Conservation (phyloP, 2,113 vertebrate genomes). For the Coracopsis vasa region DNA sequence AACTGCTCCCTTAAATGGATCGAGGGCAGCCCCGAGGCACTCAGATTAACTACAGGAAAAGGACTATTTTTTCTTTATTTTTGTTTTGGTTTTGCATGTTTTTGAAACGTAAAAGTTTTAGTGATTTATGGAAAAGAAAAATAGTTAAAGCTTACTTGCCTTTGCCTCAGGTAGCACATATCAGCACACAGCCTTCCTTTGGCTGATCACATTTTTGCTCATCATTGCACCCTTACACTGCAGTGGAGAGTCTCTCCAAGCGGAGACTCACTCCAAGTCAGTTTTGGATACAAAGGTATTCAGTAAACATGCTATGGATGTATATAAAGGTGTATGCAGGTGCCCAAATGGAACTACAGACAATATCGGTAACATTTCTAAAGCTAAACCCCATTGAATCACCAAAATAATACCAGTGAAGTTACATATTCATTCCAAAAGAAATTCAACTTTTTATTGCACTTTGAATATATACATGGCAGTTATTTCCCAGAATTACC, state of each 20-base stretch:
- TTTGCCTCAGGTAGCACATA: accelerated
- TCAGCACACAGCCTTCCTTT: accelerated
- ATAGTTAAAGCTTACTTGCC: too few relatives aligned
- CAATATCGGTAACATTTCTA: accelerated
- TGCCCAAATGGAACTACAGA: background rate
- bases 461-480: constrained; percentile 25
- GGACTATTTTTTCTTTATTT: background rate
- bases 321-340: accelerated
- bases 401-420: background rate
- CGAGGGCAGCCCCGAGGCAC: accelerated
- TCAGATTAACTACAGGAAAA: accelerated
- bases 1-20: accelerated
- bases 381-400: background rate
- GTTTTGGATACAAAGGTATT: accelerated
- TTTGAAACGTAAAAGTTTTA: background rate
- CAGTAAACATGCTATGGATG: accelerated
- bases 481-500: background rate
- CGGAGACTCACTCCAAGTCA: accelerated
- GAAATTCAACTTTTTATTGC: constrained; percentile 48
- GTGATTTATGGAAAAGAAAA: accelerated
- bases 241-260: accelerated
- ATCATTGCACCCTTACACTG: accelerated
- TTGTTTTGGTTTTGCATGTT: background rate
- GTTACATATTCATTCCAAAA: background rate
- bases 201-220: background rate